Base-by-base conservation (phyloP, 1,140 invertebrate species). In the Cepaea nemoralis region DNA sequence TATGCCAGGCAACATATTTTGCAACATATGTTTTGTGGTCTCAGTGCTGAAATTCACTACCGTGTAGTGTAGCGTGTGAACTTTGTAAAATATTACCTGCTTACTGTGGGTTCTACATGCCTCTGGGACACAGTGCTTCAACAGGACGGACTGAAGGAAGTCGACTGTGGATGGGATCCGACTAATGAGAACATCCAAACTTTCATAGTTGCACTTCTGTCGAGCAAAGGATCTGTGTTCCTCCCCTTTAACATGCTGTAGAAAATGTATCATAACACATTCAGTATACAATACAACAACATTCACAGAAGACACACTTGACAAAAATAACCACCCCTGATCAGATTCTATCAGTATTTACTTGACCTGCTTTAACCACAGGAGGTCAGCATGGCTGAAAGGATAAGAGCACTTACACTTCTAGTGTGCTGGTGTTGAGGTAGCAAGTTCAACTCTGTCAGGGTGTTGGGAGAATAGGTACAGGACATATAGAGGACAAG, bases 231-330 rank as follows among this genome's bases (percentile, higher is more conserved):
- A 55, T 39, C 77, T 73, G 48, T 89, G 88, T 19, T 86, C 80
- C 3, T 87, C 83, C 24, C 86, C 86, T 55, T 48, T 50, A 0
- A 89, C 75, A 81, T 89, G 88, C 88, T 89, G 83, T 27, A 82
- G 83, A 82, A 16, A 81, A 83, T 0, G 75, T 59, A 39, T 39
- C 35, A 45, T 10, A 45, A 10, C 42, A 45, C 19, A 45, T 45
- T 45, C 42, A 45, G 19, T 10, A 10, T 45, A 71, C 24, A 59
- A 66, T 5, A 8, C 6, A 73, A 19, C 22, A 75, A 66, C 5
- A 80, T 33, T 63, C 48, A 71, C 40, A 39, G 45, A 35, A 22
- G 42, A 66, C 10, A 27, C n/a, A 45, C 3, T 31, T 8, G 24
- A 10, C 48, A 55, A 24, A 19, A 6, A 14, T 22, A 14, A 45